phyloP scores from a whole-genome alignment of 2,797 vertebrate species.

The Gymnothorax javanicus region DNA sequence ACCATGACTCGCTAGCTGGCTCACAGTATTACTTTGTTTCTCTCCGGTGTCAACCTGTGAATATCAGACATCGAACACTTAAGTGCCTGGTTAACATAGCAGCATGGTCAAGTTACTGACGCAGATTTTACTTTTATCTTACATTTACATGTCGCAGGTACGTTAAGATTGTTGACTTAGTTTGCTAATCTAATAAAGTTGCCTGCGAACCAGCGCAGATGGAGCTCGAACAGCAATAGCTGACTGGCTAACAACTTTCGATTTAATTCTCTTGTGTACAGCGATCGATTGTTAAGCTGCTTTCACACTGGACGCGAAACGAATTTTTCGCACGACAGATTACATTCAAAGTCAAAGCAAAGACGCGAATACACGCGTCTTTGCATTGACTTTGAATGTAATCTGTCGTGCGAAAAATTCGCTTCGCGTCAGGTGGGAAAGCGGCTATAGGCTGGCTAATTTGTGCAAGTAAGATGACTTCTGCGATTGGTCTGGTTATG shows the following conservation, averaged over 20 bases:
- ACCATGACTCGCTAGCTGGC: not conserved
- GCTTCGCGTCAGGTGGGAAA: too few species aligned
- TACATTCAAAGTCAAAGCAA: too few species aligned
- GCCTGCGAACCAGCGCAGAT: not conserved
- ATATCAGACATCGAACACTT: not conserved
- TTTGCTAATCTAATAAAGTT: not conserved
- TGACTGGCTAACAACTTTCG: not conserved
- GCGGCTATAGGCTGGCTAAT: too few species aligned
- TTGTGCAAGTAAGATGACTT: not conserved
- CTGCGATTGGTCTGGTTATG: not conserved
- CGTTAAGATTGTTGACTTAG: conserved; percentile 32
- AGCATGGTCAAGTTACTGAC: conserved; percentile 51
- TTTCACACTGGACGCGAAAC: too few species aligned
- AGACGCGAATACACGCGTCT: too few species aligned
- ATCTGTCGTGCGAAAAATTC: too few species aligned
- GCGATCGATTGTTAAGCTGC: not conserved
- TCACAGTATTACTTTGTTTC: not conserved
- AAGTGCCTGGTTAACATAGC: conserved; percentile 25
- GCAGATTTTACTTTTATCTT: conserved; percentile 39
- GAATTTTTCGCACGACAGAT: too few species aligned
- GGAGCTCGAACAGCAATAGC: not conserved
- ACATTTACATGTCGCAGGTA: conserved; percentile 55
- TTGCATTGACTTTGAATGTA: too few species aligned
- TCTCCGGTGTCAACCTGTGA: not conserved
- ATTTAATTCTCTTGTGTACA: not conserved